Percentiles rank a stretch among this genome's conserved stretches.
Conservation (phyloP, 1,140 invertebrate species). For the Augochlora pura region DNA sequence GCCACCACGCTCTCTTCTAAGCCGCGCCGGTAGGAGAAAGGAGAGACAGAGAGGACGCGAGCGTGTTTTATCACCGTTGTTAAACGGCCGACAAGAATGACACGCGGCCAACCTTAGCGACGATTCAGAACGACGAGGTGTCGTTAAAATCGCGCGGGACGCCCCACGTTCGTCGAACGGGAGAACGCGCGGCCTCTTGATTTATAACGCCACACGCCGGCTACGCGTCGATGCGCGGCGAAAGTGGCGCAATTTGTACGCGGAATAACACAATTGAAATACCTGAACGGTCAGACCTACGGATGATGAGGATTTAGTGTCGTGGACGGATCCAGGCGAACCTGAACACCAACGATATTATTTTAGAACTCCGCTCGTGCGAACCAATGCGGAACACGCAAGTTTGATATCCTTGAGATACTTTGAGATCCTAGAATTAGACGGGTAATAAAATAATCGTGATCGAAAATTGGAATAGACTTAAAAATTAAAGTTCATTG, state of each 20-base stretch:
- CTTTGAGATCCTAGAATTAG: no score
- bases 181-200: conserved; percentile 27
- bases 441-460: no score
- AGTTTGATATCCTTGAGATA: no score
- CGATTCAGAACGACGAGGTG: conserved; percentile 31
- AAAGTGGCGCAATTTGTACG: conserved; percentile 5
- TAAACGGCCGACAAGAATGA: conserved; percentile 64
- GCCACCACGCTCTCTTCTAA: conserved; percentile 69
- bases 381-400: no score
- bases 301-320: not conserved
- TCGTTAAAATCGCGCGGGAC: conserved; percentile 64
- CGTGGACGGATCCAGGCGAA: no score
- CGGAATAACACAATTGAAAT: not conserved
- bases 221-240: not conserved
- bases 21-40: not conserved
- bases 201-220: conserved; percentile 22
- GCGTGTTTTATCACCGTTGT: conserved; percentile 71
- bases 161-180: conserved; percentile 10
- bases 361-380: no score
- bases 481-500: no score
- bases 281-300: not conserved
- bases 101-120: conserved; percentile 34
- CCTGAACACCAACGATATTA: no score
- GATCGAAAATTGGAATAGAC: no score
- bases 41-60: not conserved